Conservation (phyloP, 2,113 vertebrate genomes). For the Dermatemys mawii region DNA sequence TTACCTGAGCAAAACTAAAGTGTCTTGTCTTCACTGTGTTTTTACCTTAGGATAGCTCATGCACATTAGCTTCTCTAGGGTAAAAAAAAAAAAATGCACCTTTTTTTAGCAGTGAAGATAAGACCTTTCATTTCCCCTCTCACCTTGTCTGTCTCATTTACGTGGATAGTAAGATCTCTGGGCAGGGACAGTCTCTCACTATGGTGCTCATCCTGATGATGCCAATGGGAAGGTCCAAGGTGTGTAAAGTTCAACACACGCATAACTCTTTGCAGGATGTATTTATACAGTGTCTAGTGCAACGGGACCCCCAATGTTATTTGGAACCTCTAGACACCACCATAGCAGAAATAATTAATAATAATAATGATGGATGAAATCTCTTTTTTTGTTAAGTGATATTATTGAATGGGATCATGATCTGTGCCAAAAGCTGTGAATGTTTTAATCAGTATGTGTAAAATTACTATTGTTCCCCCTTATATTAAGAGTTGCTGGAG, state of each 20-base stretch:
- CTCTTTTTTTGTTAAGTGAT: neutral
- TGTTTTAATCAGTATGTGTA: neutral
- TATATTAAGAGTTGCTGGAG: neutral
- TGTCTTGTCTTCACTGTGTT: neutral
- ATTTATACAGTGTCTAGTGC: neutral
- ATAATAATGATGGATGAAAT: neutral
- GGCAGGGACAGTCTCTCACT: neutral
- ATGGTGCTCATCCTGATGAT: neutral
- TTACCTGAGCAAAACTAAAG: neutral
- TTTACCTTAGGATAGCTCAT: neutral
- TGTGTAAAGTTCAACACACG: neutral
- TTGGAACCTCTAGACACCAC: neutral
- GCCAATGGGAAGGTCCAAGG: neutral
- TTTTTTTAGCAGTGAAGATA: neutral
- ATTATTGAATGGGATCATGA: too few species aligned
- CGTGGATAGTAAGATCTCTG: neutral
- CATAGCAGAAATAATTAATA: neutral
- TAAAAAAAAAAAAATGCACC: neutral
- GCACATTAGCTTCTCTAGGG: neutral
- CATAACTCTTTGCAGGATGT: neutral
- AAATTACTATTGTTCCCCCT: neutral
- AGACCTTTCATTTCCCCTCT: neutral
- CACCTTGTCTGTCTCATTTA: neutral
- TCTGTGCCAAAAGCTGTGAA: neutral
- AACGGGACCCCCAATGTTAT: neutral